Percentiles rank a stretch among this genome's conserved stretches.
phyloP scores from a whole-genome alignment of 2,113 vertebrate genomes.

The Stictonetta naevosa region DNA sequence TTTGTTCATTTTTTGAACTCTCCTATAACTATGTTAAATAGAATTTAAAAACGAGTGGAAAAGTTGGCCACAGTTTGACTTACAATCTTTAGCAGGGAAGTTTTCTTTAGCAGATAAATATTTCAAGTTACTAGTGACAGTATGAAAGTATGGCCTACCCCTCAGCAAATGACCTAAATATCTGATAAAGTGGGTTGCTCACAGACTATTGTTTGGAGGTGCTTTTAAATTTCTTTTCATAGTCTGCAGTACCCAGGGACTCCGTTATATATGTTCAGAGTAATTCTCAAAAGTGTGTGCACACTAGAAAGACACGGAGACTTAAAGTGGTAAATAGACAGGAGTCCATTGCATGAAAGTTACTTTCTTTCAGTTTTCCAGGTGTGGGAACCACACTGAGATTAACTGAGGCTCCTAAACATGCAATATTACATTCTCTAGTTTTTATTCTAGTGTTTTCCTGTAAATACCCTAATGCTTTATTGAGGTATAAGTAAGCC shows the following conservation, averaged over 20 bases:
- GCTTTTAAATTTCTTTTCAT: background rate
- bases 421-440: background rate
- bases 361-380: conserved; percentile 19
- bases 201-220: background rate
- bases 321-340: background rate
- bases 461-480: background rate
- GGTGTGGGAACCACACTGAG: background rate
- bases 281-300: background rate
- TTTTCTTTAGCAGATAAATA: background rate
- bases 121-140: background rate
- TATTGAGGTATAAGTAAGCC: background rate
- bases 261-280: background rate
- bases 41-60: background rate
- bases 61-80: background rate
- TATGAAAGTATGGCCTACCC: background rate
- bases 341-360: background rate
- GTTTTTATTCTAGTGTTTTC: background rate
- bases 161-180: background rate
- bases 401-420: background rate
- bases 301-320: background rate
- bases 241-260: background rate
- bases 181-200: background rate
- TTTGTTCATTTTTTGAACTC: background rate
- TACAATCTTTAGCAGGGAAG: background rate
- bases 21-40: background rate